Evolutionary conservation across 2,888 invertebrate genomes (phyloP).

Genomic region (Lathronympha strigana): DNA sequence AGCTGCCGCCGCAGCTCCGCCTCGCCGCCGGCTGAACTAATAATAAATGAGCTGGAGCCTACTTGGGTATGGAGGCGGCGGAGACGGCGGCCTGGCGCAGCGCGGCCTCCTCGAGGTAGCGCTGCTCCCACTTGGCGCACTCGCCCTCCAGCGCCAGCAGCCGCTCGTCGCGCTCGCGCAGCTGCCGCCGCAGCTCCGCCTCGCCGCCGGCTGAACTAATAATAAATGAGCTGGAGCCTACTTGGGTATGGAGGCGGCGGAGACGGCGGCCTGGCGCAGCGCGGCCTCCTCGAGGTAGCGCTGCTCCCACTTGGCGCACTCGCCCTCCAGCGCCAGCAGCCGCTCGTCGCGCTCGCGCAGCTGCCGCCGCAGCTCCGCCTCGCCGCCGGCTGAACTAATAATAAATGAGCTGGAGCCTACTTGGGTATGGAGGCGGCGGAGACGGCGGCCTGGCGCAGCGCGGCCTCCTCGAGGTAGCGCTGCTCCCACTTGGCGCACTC

Average conservation of each 20-base stretch:
- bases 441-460: slow-evolving; percentile 88
- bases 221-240: slow-evolving; percentile 66
- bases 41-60: too few relatives aligned
- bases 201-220: too few relatives aligned
- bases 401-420: slow-evolving; percentile 60
- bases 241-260: slow-evolving; percentile 88
- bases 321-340: slow-evolving; percentile 87
- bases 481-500: slow-evolving; percentile 94
- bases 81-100: slow-evolving; percentile 89
- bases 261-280: slow-evolving; percentile 88
- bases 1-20: too few relatives aligned
- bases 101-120: slow-evolving; percentile 89
- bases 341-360: slow-evolving; percentile 77
- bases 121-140: slow-evolving; percentile 93
- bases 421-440: slow-evolving; percentile 89
- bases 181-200: too few relatives aligned
- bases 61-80: slow-evolving; percentile 88
- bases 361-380: slow-evolving; percentile 81
- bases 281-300: slow-evolving; percentile 89
- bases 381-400: too few relatives aligned
- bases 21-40: too few relatives aligned
- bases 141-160: slow-evolving; percentile 88
- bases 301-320: slow-evolving; percentile 93
- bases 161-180: slow-evolving; percentile 77
- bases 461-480: slow-evolving; percentile 88